Conservation (phyloP, 2,888 invertebrate species). For the Panopea generosa region DNA sequence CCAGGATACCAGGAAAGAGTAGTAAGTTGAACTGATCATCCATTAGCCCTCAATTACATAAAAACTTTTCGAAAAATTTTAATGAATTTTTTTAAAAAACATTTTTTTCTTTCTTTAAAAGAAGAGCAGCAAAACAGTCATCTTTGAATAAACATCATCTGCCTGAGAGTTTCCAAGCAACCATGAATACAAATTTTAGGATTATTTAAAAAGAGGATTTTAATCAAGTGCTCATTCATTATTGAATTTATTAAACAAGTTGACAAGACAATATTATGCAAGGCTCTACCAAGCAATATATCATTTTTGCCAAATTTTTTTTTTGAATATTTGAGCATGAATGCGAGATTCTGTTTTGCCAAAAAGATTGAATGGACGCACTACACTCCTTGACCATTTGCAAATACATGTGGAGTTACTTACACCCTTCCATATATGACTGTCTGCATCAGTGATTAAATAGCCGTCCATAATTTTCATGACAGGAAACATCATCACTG, state of each 20-base stretch:
- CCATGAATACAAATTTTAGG: not conserved
- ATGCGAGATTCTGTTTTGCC: not conserved
- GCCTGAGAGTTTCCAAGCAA: too few relatives aligned
- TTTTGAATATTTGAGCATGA: not conserved
- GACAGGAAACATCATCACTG: constrained; percentile 85
- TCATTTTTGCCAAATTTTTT: not conserved
- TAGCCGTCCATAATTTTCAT: constrained; percentile 81
- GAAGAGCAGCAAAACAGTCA: too few relatives aligned
- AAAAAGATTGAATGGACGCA: not conserved
- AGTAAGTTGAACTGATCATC: too few relatives aligned
- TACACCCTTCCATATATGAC: constrained; percentile 80
- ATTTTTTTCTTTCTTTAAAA: too few relatives aligned
- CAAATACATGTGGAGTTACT: constrained; percentile 41
- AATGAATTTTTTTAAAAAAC: too few relatives aligned
- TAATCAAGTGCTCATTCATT: too few relatives aligned
- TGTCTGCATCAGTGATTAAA: constrained; percentile 75
- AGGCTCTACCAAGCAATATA: not conserved
- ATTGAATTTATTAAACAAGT: too few relatives aligned
- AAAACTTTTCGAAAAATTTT: too few relatives aligned
- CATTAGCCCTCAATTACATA: too few relatives aligned
- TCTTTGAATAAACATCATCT: too few relatives aligned
- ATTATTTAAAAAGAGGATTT: not conserved
- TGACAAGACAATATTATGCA: too few relatives aligned
- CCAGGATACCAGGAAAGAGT: too few relatives aligned
- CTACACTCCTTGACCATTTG: not conserved